Evolutionary conservation across 2,797 vertebrate genomes (phyloP), one percentile per base, ranked within the genome.

Genomic region (Urocyon cinereoargenteus): DNA sequence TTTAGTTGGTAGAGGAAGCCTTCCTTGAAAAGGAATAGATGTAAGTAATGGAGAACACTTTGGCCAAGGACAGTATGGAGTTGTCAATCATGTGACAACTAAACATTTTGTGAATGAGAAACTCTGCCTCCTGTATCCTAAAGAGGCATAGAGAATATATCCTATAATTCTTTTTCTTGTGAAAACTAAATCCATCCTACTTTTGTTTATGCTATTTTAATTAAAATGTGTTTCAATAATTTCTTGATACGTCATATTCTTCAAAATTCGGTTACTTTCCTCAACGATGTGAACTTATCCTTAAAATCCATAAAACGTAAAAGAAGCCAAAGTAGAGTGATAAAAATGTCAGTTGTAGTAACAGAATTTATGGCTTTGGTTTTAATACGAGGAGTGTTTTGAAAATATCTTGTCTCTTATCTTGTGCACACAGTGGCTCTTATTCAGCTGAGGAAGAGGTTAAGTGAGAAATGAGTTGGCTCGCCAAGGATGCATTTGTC

Each of bases 321-420:
- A 94, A 90, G 96, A 97, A 88, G 97, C 97, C 98, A 97, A 97
- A 97, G 94, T 79, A 81, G 95, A 93, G 68, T 97, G 96, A 98
- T 93, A 92, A 94, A 97, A 98, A 97, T 97, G 98, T 70, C 95
- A 91, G 87, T 98, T 98, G 96, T 97, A 81, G 94, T 97, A 77
- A 15, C 86, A 92, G 93, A 3, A 53, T 94, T 85, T 97, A 96
- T 83, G 68, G 21, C 81, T 90, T 97, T 89, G 53, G 78, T 98
- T 97, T 98, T 98, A 70, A 92, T 86, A 97, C 72, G 95, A 90
- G 86, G 86, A 10, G 0, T 10, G 45, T 81, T 90, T 98, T 92
- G 97, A 72, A 81, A 98, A 91, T 91, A 98, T 79, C 97, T 92
- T 94, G 31, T 57, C 86, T 55, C 64, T 94, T 97, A 92, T 75